Evolutionary conservation across 2,888 invertebrate species (phyloP).

Genomic region (Epsilonema sp.): DNA sequence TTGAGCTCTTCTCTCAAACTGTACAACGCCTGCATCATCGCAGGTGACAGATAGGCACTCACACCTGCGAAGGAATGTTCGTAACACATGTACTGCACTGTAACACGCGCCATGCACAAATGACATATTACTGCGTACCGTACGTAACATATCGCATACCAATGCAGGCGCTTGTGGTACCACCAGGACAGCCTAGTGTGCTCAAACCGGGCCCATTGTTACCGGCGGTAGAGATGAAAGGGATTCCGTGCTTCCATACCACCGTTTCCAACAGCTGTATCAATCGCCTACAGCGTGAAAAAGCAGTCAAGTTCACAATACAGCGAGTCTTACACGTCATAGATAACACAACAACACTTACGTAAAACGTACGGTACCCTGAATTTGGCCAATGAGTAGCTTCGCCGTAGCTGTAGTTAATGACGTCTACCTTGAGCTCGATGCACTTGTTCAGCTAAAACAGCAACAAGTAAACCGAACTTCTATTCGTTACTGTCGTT

Average conservation of each 20-base stretch:
- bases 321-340: neutral
- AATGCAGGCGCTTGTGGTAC: conserved; percentile 15
- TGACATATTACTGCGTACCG: no score
- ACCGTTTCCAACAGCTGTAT: conserved; percentile 42
- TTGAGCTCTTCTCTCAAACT: conserved; percentile 61
- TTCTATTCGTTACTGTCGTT: no score
- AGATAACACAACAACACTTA: no score
- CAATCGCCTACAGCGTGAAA: conserved; percentile 44
- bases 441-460: conserved; percentile 35
- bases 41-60: conserved; percentile 87
- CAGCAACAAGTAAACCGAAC: no score
- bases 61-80: conserved; percentile 42
- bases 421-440: conserved; percentile 47
- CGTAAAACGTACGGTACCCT: no score
- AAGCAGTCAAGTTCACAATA: conserved; percentile 6
- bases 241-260: conserved; percentile 69
- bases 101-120: no score
- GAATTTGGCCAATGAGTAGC: conserved; percentile 71
- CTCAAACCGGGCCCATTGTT: conserved; percentile 82
- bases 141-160: conserved; percentile 11
- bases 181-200: conserved; percentile 54
- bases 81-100: no score
- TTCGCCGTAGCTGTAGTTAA: conserved; percentile 97
- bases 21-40: conserved; percentile 91
- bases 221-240: conserved; percentile 82